Conservation (phyloP, 2,113 vertebrate species). For the Toxostoma redivivum region DNA sequence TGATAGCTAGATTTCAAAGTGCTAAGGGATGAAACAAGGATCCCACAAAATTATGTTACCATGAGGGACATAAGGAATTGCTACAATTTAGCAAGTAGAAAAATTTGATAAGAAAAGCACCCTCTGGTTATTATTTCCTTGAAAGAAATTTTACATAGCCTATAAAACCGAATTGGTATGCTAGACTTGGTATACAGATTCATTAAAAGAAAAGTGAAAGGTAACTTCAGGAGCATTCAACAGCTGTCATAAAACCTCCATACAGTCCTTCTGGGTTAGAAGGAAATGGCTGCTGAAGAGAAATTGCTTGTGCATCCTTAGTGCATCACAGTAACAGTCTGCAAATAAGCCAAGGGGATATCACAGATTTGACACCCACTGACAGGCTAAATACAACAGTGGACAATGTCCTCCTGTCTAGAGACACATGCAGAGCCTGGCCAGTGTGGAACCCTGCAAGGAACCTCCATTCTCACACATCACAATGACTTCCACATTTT, state of each 20-base stretch:
- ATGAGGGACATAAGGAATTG: background rate
- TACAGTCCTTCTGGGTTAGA: background rate
- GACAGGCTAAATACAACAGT: background rate
- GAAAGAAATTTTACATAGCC: background rate
- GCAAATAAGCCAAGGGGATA: background rate
- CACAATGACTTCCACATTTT: background rate
- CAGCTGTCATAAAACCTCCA: background rate
- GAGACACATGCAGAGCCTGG: background rate
- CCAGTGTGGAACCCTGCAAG: background rate
- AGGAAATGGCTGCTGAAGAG: background rate
- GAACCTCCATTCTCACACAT: background rate
- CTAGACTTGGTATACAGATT: background rate
- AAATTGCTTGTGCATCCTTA: background rate
- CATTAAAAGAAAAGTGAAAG: background rate
- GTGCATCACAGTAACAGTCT: accelerated
- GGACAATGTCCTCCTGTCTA: background rate
- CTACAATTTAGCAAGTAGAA: background rate
- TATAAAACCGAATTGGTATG: background rate
- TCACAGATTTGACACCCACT: background rate
- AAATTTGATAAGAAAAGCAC: background rate
- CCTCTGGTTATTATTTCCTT: background rate
- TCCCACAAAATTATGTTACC: accelerated
- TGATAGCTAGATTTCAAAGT: background rate
- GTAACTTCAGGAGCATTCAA: background rate
- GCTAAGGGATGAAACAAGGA: background rate